Evolutionary conservation across 1,140 invertebrate species (phyloP), one percentile per base, ranked within the genome.

Genomic region (Drosophila navojoa): DNA sequence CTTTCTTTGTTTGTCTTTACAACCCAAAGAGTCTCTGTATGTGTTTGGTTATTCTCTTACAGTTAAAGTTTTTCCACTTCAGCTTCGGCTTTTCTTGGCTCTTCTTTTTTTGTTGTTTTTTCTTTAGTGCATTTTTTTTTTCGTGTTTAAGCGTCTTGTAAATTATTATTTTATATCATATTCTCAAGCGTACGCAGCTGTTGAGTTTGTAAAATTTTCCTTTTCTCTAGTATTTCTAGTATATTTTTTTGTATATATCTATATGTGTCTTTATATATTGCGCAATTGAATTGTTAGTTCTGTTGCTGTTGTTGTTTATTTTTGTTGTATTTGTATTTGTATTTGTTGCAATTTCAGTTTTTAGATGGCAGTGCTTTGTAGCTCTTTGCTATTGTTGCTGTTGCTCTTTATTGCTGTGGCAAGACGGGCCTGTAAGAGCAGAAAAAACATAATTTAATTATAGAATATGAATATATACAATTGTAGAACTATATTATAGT

Each of bases 1-100:
- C 38, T 67, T 66, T 57, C 69, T 75, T 77, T 79, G 35, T 44
- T 72, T 61, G 38, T 50, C 13, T 53, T 76, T 84, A 87, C 84
- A 87, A 87, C 84, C 82, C 76, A 61, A 84, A 89, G 84, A 87
- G 84, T 86, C 53, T 82, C 32, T 68, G 57, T 44, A 45, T 57
- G 62, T 79, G 61, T 59, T 58, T 62, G 69, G 54, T 67, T 38
- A 63, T 57, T 35, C 15, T 32, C 71, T 57, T 82, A 78, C 61
- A 63, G 57, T 71, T 62, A 63, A 77, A 67, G 71, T 87, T 81
- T 35, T 29, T 78, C 25, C 38, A 42, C 61, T 61, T 57, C 52
- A 66, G 67, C 60, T 71, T 59, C 38, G 52, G 45, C 13, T 60
- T 45, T 45, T 35, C 32, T 35, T 35, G 9, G 6, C 32, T 35